phyloP scores from a whole-genome alignment of 92 coral and sea anemone species.

The Ricordea florida region DNA sequence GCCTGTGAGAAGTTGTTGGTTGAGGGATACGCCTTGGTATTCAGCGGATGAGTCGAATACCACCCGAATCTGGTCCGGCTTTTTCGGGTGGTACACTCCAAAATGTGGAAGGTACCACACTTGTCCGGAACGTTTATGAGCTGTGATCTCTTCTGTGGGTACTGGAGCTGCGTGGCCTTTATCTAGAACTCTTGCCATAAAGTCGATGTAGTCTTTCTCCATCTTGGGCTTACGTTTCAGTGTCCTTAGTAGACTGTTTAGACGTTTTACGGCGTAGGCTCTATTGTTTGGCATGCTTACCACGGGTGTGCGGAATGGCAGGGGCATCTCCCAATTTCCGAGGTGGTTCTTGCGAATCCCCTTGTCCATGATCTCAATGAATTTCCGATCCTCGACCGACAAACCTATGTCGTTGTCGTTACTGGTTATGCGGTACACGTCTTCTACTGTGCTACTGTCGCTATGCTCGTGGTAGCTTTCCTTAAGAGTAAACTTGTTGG shows the following conservation, averaged over 20 bases:
- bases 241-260: slow-evolving; percentile 9
- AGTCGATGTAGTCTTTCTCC: slow-evolving; percentile 15
- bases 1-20: slow-evolving; percentile 34
- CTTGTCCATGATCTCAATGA: slow-evolving; percentile 13
- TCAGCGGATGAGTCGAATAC: slow-evolving; percentile 42
- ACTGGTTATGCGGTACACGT: neutral
- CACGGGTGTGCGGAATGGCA: neutral
- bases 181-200: slow-evolving; percentile 38
- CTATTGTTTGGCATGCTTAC: neutral
- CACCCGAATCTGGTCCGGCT: slow-evolving; percentile 36
- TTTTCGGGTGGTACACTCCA: slow-evolving; percentile 55
- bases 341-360: slow-evolving; percentile 4
- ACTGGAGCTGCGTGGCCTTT: slow-evolving; percentile 29
- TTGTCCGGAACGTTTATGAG: neutral
- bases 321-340: slow-evolving; percentile 42
- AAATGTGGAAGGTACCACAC: slow-evolving; percentile 39
- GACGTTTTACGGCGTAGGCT: neutral
- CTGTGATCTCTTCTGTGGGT: neutral
- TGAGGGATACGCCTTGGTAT: slow-evolving; percentile 26
- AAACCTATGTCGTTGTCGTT: slow-evolving; percentile 15
- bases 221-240: slow-evolving; percentile 19
- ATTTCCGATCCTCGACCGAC: neutral
- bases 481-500: neutral
- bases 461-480: neutral
- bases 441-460: neutral